A percentile compares a stretch with the other conserved stretches of the same genome.
phyloP scores from a whole-genome alignment of 2,113 vertebrate species.

The human region GRCh38 chr6:87829001-87829500 shows the following conservation, averaged over 20 bases:
- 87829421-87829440: background rate
- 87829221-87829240: background rate
- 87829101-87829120: no score
- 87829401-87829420: background rate
- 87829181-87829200: background rate
- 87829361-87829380: background rate
- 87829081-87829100: no score
- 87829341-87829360: background rate
- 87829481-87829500: background rate
- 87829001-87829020: no score
- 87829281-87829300: background rate
- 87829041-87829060: no score
- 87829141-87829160: no score
- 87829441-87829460: background rate
- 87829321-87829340: background rate
- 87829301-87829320: background rate
- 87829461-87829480: background rate
- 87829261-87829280: background rate
- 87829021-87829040: no score
- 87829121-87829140: no score
- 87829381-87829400: background rate
- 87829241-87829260: background rate
- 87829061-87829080: no score
- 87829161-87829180: background rate
- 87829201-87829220: background rate